Percentiles rank a stretch among this genome's conserved stretches.
phyloP scores from a whole-genome alignment of 1,140 invertebrate species.

The Pomacea maculata region DNA sequence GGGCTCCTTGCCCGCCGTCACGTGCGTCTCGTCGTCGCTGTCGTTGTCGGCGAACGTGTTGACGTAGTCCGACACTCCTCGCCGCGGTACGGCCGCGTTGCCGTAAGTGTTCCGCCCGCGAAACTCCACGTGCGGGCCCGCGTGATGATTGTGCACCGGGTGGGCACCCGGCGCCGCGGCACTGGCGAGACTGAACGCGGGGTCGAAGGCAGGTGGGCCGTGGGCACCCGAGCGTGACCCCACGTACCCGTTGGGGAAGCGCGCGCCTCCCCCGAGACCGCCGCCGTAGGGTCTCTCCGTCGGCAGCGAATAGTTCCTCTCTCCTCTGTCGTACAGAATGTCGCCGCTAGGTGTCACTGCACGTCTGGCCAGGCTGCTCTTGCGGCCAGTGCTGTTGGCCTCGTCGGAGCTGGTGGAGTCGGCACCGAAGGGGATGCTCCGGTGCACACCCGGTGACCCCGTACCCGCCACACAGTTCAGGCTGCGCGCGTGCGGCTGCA shows the following conservation, averaged over 20 bases:
- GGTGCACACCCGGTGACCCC: not conserved
- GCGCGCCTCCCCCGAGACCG: not conserved
- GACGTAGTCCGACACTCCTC: not conserved
- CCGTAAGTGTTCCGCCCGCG: not conserved
- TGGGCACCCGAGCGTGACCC: not conserved
- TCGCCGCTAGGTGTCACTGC: slow-evolving; percentile 12
- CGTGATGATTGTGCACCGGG: not conserved
- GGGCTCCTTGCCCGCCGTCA: slow-evolving; percentile 1
- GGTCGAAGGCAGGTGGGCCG: not conserved
- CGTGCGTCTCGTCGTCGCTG: not conserved
- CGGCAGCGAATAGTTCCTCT: not conserved
- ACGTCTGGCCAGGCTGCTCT: slow-evolving; percentile 1
- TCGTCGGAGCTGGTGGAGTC: slow-evolving; percentile 13
- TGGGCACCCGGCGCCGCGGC: no score
- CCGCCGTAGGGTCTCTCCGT: not conserved
- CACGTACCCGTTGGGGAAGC: not conserved
- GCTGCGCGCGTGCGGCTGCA: slow-evolving; percentile 7
- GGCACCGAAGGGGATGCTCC: not conserved
- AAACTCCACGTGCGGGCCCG: slow-evolving; percentile 12
- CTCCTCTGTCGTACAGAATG: not conserved
- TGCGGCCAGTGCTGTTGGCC: slow-evolving; percentile 13
- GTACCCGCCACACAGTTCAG: slow-evolving; percentile 10
- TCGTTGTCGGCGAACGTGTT: slow-evolving; percentile 4
- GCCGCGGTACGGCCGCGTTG: not conserved
- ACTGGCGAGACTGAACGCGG: not conserved